A percentile compares a stretch with the other conserved stretches of the same genome.
These are phyloP conservation scores for Callipepla californica DNA, from an alignment of 2,113 vertebrate genomes.

Conservation along the genomic window DNA sequence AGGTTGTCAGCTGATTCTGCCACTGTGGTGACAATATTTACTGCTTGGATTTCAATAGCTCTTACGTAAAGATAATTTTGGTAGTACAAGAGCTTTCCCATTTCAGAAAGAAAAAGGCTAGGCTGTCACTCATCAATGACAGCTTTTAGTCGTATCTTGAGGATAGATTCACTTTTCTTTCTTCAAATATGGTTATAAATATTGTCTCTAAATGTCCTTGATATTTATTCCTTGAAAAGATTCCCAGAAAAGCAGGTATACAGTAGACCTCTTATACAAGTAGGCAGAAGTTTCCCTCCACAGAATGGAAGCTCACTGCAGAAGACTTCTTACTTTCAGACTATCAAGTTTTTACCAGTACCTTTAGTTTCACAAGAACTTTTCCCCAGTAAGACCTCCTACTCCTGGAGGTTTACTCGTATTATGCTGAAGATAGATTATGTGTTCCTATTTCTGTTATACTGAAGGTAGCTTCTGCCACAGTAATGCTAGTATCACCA, in stretches of 20 bases:
- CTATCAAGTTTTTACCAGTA: neutral
- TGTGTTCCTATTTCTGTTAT: neutral
- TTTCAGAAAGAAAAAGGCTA: neutral
- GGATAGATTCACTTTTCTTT: neutral
- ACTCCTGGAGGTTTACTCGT: neutral
- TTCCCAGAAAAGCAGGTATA: neutral
- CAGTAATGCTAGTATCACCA: neutral
- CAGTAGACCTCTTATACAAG: neutral
- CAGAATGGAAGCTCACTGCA: neutral
- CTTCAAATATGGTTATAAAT: neutral
- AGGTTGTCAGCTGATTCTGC: neutral
- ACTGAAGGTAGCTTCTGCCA: neutral
- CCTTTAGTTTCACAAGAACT: neutral
- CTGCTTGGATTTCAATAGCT: neutral
- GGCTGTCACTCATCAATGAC: neutral
- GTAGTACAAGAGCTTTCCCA: neutral
- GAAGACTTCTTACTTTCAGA: neutral
- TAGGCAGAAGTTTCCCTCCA: neutral
- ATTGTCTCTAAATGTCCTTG: neutral
- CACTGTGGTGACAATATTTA: neutral
- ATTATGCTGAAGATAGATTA: neutral
- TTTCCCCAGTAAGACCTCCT: neutral
- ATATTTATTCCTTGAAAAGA: neutral
- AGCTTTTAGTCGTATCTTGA: neutral
- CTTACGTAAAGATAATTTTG: neutral